Conservation (phyloP, 2,888 invertebrate species). For the Tipula vernalis region DNA sequence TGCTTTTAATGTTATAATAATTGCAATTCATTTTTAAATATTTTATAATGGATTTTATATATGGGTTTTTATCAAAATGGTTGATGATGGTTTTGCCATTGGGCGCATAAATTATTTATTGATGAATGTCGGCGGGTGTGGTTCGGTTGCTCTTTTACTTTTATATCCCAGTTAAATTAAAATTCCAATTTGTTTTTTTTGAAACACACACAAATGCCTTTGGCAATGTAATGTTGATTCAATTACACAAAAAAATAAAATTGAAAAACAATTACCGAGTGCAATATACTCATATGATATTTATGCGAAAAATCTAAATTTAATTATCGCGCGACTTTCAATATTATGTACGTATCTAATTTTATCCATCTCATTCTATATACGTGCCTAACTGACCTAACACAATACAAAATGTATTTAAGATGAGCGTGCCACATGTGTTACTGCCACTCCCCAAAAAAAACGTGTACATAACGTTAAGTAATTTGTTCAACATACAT, state of each 20-base stretch:
- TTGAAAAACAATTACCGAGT: background rate
- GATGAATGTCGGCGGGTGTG: background rate
- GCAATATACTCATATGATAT: background rate
- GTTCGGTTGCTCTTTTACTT: background rate
- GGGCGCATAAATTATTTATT: background rate
- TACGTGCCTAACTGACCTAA: background rate
- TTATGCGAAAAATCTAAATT: background rate
- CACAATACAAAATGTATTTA: background rate
- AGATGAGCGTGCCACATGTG: background rate
- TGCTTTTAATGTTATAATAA: background rate
- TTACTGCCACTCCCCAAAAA: background rate
- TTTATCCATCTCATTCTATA: background rate
- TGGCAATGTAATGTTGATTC: background rate
- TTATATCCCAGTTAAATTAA: background rate
- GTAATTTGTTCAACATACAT: background rate
- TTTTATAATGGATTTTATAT: background rate
- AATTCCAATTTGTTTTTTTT: background rate
- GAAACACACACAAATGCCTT: background rate
- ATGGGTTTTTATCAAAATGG: background rate
- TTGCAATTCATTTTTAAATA: background rate
- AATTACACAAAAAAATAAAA: background rate
- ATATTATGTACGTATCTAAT: background rate
- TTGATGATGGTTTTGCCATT: background rate
- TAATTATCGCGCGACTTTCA: background rate
- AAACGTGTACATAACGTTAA: background rate